Base-by-base conservation (phyloP, 2,113 vertebrate species). In the Eptatretus burgeri region DNA sequence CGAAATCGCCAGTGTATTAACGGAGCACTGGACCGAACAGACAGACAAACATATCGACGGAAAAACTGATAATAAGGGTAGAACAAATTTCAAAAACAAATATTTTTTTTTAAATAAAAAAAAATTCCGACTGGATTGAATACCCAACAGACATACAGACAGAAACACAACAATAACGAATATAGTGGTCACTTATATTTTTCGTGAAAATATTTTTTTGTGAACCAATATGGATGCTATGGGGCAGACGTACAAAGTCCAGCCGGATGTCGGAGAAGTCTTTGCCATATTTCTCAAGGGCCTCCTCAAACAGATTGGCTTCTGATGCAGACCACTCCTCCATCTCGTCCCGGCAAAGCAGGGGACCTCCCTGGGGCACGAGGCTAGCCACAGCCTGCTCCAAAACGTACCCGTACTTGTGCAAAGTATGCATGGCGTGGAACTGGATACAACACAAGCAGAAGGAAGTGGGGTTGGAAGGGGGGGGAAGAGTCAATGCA, bases 191-290 rank as follows among this genome's bases (percentile, higher is more conserved):
- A n/a, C n/a, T n/a, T n/a, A n/a, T n/a, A n/a, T n/a, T n/a, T n/a
- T n/a, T n/a, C n/a, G n/a, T n/a, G n/a, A n/a, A n/a, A n/a, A n/a
- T n/a, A n/a, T n/a, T n/a, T n/a, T n/a, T n/a, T n/a, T n/a, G n/a
- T n/a, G n/a, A n/a, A n/a, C n/a, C n/a, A n/a, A n/a, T n/a, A n/a
- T n/a, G n/a, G 27, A 5, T 41, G 27, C 27, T 41, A 7, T 41
- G 27, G 27, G 27, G 27, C 7, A 49, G 66, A 86, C 88, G 87
- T 74, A 95, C 88, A 75, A 95, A 95, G 74, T 95, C 88, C 79
- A 93, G 88, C 74, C 87, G 85, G 72, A 95, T 95, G 71, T 95
- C 88, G 53, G 85, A 93, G 78, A 95, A 95, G 78, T 95, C 88
- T 75, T 95, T 95, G 70, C 88, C 88, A 51, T 95, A 95, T 73